These are phyloP conservation scores for Rhinichthys klamathensis DNA, from an alignment of 2,113 vertebrate species.

Conservation along the genomic window DNA sequence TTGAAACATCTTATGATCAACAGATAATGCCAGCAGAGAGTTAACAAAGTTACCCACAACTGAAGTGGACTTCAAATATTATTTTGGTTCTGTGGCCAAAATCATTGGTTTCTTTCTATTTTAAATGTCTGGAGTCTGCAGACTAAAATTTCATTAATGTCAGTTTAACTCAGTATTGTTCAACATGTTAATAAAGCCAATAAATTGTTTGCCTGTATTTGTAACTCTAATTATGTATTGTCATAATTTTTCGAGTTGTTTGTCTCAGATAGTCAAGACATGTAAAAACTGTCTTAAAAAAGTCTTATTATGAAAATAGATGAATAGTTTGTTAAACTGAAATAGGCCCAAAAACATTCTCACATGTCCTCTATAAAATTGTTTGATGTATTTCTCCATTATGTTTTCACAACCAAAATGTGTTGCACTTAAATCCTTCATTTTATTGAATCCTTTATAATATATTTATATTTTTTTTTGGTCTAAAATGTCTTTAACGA, in stretches of 20 bases:
- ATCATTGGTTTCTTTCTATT: neutral
- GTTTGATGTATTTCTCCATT: neutral
- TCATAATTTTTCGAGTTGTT: neutral
- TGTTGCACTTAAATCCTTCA: conserved; percentile 4
- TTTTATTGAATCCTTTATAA: neutral
- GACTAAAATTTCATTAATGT: neutral
- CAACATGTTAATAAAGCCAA: neutral
- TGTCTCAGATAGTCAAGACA: neutral
- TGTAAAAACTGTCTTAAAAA: neutral
- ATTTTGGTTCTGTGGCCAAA: neutral
- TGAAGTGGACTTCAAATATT: neutral
- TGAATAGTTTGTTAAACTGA: neutral
- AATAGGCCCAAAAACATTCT: neutral
- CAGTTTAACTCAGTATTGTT: neutral
- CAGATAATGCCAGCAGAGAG: neutral
- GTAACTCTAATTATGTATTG: neutral
- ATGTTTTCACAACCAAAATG: neutral
- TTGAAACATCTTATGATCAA: neutral
- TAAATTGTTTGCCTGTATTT: neutral
- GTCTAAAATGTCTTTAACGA: neutral
- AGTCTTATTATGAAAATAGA: conserved; percentile 6
- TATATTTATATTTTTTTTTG: neutral
- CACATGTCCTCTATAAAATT: neutral
- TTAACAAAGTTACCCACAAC: neutral
- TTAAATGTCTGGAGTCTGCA: neutral